Evolutionary conservation across 2,888 invertebrate species (phyloP).

Genomic region (Phytoseiulus persimilis): DNA sequence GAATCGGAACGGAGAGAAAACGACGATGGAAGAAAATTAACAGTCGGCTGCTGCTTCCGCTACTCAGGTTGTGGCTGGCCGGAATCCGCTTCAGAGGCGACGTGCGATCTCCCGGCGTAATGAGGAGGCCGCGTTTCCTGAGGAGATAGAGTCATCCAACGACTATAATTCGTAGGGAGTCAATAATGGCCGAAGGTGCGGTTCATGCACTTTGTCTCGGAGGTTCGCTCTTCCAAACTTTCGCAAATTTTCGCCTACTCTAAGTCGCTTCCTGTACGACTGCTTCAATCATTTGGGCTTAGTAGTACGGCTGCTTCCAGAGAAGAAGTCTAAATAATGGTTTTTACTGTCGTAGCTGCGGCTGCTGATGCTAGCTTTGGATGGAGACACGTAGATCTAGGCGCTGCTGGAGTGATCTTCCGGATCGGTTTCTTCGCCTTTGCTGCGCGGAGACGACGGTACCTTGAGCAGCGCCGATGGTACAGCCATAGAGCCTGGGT

Average conservation of each 20-base stretch:
- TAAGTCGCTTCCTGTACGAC: not conserved
- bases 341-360: not conserved
- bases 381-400: constrained; percentile 12
- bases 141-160: no score
- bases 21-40: no score
- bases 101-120: no score
- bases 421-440: constrained; percentile 26
- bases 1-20: no score
- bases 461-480: constrained; percentile 31
- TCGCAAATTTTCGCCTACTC: not conserved
- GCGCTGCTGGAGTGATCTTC: constrained; percentile 33
- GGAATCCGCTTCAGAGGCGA: no score
- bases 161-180: not conserved
- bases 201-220: not conserved
- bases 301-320: not conserved
- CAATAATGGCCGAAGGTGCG: not conserved
- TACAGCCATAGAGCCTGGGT: constrained; percentile 37
- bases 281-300: not conserved
- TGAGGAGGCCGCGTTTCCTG: no score
- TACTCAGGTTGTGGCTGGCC: no score
- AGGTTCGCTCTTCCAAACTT: not conserved
- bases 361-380: constrained; percentile 8
- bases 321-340: not conserved
- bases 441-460: constrained; percentile 24
- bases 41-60: no score